Evolutionary conservation across 53 echinoderm and acorn worm species (phyloP).

Genomic region (Holothuria leucospilota): DNA sequence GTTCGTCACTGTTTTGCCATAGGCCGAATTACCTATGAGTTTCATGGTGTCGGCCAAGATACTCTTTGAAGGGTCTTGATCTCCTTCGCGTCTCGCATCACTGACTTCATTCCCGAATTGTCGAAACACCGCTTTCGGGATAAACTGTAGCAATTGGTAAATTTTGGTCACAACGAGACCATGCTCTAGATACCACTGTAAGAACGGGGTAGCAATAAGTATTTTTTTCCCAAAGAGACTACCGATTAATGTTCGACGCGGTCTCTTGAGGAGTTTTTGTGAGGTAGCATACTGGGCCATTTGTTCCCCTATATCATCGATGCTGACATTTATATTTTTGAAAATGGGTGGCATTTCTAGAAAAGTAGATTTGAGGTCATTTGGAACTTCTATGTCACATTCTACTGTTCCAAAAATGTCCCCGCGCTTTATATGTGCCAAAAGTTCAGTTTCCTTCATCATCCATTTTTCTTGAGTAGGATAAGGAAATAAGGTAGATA

Average conservation of each 20-base stretch:
- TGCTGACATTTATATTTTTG: constrained; percentile 47
- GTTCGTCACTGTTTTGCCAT: too few species aligned
- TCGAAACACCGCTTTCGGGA: not conserved
- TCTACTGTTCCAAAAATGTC: constrained; percentile 28
- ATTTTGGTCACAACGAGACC: too few species aligned
- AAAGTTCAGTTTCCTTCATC: constrained; percentile 1
- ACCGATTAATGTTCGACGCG: constrained; percentile 56
- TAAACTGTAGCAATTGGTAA: constrained; percentile 42
- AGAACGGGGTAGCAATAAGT: constrained; percentile 48
- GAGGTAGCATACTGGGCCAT: constrained; percentile 35
- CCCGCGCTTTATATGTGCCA: not conserved
- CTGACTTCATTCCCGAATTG: constrained; percentile 28
- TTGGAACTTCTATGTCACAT: constrained; percentile 45
- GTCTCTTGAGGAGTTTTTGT: constrained; percentile 27
- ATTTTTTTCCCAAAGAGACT: constrained; percentile 55
- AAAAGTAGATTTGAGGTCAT: constrained; percentile 16
- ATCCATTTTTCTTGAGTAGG: not conserved
- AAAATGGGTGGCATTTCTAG: constrained; percentile 57
- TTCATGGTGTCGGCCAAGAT: too few species aligned
- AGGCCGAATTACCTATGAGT: too few species aligned
- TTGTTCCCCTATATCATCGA: constrained; percentile 56
- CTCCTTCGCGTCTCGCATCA: too few species aligned
- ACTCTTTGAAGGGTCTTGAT: not conserved
- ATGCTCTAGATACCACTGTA: too few species aligned
- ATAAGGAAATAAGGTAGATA: not conserved